These are phyloP conservation scores for Ladona fulva DNA, from an alignment of 1,140 invertebrate species.

Conservation along the genomic window DNA sequence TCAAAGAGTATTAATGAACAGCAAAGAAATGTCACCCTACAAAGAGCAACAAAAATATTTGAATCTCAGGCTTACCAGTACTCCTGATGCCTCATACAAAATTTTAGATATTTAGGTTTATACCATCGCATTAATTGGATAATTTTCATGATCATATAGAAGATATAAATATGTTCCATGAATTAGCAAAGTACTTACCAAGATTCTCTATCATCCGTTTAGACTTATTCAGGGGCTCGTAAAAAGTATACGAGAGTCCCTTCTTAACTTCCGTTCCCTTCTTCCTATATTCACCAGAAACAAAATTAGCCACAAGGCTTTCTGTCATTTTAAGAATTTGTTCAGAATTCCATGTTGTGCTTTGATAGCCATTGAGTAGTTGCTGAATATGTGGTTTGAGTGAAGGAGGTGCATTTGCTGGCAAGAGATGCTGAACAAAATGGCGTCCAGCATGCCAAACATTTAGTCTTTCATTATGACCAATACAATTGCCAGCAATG, in stretches of 20 bases:
- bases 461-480: conserved; percentile 39
- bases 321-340: conserved; percentile 30
- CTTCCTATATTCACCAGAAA: conserved; percentile 31
- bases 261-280: conserved; percentile 18
- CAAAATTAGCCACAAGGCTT: conserved; percentile 30
- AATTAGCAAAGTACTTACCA: too few relatives aligned
- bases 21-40: too few relatives aligned
- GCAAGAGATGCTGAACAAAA: conserved; percentile 37
- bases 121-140: too few relatives aligned
- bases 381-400: conserved; percentile 30
- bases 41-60: too few relatives aligned
- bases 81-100: too few relatives aligned
- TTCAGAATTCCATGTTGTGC: conserved; percentile 28
- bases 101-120: too few relatives aligned
- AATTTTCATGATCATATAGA: not conserved
- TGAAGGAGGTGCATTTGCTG: conserved; percentile 34
- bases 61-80: too few relatives aligned
- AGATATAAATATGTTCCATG: too few relatives aligned
- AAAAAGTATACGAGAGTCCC: too few relatives aligned
- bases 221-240: too few relatives aligned
- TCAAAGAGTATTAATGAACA: too few relatives aligned
- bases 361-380: conserved; percentile 31
- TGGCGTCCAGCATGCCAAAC: conserved; percentile 38
- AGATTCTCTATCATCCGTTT: too few relatives aligned
- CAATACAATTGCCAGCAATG: conserved; percentile 31